These are phyloP conservation scores for Tolmerus cingulatus DNA, from an alignment of 2,888 invertebrate genomes.

Conservation along the genomic window DNA sequence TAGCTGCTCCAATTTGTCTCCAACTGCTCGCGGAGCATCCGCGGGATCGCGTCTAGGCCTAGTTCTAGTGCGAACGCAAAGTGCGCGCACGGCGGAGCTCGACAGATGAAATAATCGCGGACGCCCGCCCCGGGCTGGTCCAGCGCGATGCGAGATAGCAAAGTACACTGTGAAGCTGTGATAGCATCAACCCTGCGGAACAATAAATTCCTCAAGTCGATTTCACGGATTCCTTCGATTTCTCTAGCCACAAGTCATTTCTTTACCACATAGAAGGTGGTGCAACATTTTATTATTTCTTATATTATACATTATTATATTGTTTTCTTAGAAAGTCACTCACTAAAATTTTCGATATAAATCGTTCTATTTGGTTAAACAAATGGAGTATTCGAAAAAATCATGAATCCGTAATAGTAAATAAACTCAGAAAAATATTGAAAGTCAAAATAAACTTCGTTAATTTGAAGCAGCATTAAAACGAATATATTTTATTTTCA, in stretches of 20 bases:
- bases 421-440: too few species aligned
- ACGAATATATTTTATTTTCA: too few species aligned
- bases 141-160: not conserved
- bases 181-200: conserved; percentile 27
- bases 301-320: not conserved
- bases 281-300: not conserved
- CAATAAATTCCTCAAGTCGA: conserved; percentile 41
- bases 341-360: too few species aligned
- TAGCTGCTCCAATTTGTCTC: conserved; percentile 26
- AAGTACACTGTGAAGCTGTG: not conserved
- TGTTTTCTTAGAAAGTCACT: not conserved
- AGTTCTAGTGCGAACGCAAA: not conserved
- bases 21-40: not conserved
- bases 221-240: conserved; percentile 35
- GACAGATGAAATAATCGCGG: not conserved
- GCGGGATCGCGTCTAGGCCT: not conserved
- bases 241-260: not conserved
- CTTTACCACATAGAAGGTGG: not conserved
- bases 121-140: not conserved
- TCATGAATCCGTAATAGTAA: too few species aligned
- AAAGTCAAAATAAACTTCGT: too few species aligned
- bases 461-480: too few species aligned
- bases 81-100: not conserved
- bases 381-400: too few species aligned
- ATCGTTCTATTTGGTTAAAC: too few species aligned